Base-by-base conservation (phyloP, 2,113 vertebrate species). In the Crotalus helleri region DNA sequence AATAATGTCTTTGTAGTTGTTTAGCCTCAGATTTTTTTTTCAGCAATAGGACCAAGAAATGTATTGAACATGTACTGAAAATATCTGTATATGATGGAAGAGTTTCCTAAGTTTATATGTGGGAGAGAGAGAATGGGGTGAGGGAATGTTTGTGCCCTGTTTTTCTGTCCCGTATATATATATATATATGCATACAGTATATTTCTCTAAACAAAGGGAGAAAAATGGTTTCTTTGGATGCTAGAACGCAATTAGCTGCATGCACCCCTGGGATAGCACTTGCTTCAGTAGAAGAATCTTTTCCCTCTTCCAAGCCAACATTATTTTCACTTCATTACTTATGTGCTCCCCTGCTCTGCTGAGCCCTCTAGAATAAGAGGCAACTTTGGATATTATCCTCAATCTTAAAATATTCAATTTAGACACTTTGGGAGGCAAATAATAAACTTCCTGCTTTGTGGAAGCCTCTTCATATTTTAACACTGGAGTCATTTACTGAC, bases 211-310 rank as follows among this genome's bases (percentile, higher is more conserved):
- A 92, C 94, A 94, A 94, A 93, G 96, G 95, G 57, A 93, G 46
- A 85, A 94, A 95, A 95, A 93, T 85, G 55, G 91, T 94, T 96
- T 94, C 90, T 86, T 64, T 94, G 92, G 95, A 96, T 44, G 94
- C 93, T 94, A 95, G 93, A 91, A 96, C 89, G 1, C 54, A 86
- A 33, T 54, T 10, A 95, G 94, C 69, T 95, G 92, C 55, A 91
- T 0, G 49, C 94, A 96, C 95, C 97, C 96, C 97, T 96, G 95
- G 96, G 92, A 92, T 87, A 95, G 94, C 91, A 94, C 85, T 94
- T 96, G 93, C 93, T 92, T 90, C 49, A 95, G 88, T 0, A 24
- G 89, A 96, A 58, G 93, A 96, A 95, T 95, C 93, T 90, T 90
- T 51, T 85, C 94, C n/a, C 64, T 94, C 26, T 90, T 24, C 92